Percentiles rank a stretch among this genome's conserved stretches.
Evolutionary conservation across 1,140 invertebrate species (phyloP).

Genomic region (Ceratina japonica): DNA sequence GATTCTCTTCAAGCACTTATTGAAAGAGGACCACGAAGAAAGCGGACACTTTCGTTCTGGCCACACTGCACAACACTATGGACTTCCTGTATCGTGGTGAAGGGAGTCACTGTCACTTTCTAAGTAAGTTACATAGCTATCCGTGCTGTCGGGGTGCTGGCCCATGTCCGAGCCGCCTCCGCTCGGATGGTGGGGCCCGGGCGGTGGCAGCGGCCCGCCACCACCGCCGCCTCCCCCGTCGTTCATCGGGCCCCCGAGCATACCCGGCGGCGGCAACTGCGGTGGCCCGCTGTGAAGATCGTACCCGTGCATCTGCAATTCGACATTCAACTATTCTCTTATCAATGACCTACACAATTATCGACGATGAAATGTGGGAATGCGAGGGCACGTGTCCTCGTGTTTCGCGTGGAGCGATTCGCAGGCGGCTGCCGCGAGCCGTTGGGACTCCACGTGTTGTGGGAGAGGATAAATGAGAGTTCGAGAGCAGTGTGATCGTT

Average conservation of each 20-base stretch:
- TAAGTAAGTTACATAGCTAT: slow-evolving; percentile 93
- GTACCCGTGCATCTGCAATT: slow-evolving; percentile 91
- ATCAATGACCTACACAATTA: too few relatives aligned
- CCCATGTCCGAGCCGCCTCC: slow-evolving; percentile 76
- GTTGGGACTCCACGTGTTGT: too few relatives aligned
- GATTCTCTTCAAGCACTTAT: slow-evolving; percentile 46
- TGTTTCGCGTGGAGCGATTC: too few relatives aligned
- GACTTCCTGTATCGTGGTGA: slow-evolving; percentile 82
- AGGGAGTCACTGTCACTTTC: slow-evolving; percentile 87
- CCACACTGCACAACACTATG: slow-evolving; percentile 78
- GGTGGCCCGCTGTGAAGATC: slow-evolving; percentile 84
- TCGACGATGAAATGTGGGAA: too few relatives aligned
- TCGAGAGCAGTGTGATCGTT: too few relatives aligned
- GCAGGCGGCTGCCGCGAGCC: too few relatives aligned
- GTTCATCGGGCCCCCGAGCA: slow-evolving; percentile 74
- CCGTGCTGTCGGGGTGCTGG: slow-evolving; percentile 89
- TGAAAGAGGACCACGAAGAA: slow-evolving; percentile 54
- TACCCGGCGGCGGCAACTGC: slow-evolving; percentile 75
- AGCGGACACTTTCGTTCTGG: slow-evolving; percentile 54
- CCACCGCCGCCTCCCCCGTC: slow-evolving; percentile 68
- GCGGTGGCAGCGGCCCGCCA: slow-evolving; percentile 77
- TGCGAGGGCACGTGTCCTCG: too few relatives aligned
- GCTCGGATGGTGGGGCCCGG: slow-evolving; percentile 81
- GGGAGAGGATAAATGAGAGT: too few relatives aligned
- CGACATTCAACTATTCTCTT: neutral